These are phyloP conservation scores for Malurus leucopterus DNA, from an alignment of 2,797 vertebrate genomes.

Conservation along the genomic window DNA sequence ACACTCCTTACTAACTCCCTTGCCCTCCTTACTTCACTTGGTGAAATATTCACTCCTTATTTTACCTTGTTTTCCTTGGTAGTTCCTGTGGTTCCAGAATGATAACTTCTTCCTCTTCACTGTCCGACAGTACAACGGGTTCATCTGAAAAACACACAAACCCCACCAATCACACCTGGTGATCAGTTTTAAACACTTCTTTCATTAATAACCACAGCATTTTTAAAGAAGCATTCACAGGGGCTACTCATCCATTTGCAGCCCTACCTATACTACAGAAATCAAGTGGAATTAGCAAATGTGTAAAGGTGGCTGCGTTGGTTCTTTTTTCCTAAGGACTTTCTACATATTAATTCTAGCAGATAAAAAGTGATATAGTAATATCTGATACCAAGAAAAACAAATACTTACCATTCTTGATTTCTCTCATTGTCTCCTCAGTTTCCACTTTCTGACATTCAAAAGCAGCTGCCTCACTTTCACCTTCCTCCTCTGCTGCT, in stretches of 20 bases:
- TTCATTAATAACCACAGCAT: not conserved
- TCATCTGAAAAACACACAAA: constrained; percentile 66
- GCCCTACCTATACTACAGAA: not conserved
- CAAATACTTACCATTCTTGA: constrained; percentile 14
- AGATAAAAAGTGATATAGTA: not conserved
- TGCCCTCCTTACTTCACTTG: not conserved
- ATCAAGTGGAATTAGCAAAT: not conserved
- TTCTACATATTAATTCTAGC: not conserved
- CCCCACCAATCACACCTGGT: not conserved
- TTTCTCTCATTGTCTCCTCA: constrained; percentile 12
- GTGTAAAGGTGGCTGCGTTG: accelerated
- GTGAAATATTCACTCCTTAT: not conserved
- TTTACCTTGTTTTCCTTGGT: constrained; percentile 66
- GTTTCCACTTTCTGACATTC: constrained; percentile 48
- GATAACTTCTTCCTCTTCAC: constrained; percentile 92
- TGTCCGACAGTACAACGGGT: constrained; percentile 87
- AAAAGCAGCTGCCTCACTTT: constrained; percentile 38
- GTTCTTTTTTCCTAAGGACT: not conserved
- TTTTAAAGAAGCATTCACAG: not conserved
- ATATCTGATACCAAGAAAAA: not conserved
- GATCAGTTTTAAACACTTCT: not conserved
- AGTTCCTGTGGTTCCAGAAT: constrained; percentile 80
- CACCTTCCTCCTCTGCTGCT: constrained; percentile 41
- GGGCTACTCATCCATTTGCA: not conserved
- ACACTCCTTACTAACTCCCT: not conserved